A percentile compares a stretch with the other conserved stretches of the same genome.
Conservation (phyloP, 2,797 vertebrate species). For the Sebastes iracundus region DNA sequence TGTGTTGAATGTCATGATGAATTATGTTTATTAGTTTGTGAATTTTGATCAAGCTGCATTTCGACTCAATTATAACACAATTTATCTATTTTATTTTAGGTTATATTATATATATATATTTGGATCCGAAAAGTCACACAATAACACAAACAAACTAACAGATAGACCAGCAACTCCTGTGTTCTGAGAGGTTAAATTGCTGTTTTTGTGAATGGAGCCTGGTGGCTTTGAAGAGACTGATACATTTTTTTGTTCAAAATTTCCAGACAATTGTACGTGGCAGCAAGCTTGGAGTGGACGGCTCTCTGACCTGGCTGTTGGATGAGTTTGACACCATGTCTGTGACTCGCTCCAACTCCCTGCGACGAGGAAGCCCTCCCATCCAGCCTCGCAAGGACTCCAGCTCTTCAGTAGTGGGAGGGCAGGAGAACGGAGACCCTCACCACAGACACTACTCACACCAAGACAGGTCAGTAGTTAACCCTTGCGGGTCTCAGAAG, state of each 20-base stretch:
- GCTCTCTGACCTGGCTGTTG: constrained; percentile 92
- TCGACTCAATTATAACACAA: neutral
- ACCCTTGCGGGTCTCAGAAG: accelerated
- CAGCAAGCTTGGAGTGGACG: constrained; percentile 88
- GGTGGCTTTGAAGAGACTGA: no score
- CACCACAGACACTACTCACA: constrained; percentile 66
- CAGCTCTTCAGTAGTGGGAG: constrained; percentile 59
- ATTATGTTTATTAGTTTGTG: neutral
- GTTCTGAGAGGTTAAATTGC: no score
- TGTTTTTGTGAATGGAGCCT: no score
- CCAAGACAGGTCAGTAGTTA: constrained; percentile 55
- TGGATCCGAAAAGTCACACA: no score
- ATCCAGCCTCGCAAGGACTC: constrained; percentile 77
- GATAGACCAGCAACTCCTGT: no score
- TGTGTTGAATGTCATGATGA: neutral
- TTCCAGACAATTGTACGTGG: constrained; percentile 92
- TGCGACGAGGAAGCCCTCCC: constrained; percentile 91
- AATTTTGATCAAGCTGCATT: neutral
- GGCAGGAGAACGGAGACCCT: constrained; percentile 82
- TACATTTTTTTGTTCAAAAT: neutral
- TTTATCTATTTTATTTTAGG: no score
- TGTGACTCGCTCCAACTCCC: constrained; percentile 94
- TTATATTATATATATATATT: no score
- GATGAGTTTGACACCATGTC: constrained; percentile 96
- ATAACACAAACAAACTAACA: no score